Evolutionary conservation across 2,797 vertebrate species (phyloP).

Genomic region (Molossus molossus): DNA sequence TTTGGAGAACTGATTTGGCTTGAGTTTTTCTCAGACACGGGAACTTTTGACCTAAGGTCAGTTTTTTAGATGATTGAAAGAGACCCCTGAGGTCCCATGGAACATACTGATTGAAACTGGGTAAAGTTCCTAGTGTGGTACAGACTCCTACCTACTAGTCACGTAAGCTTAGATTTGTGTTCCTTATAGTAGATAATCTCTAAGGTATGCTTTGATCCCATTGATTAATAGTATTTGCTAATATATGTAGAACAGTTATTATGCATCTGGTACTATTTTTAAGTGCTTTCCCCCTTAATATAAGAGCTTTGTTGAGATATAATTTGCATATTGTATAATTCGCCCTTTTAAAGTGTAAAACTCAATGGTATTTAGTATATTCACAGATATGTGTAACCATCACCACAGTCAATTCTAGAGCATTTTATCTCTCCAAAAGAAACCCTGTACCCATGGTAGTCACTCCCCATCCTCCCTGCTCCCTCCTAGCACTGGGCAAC

Average conservation of each 20-base stretch:
- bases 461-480: background rate
- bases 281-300: background rate
- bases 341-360: background rate
- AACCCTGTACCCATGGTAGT: background rate
- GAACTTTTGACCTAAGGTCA: slow-evolving; percentile 57
- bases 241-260: background rate
- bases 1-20: slow-evolving; percentile 62
- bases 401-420: background rate
- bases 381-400: background rate
- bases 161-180: background rate
- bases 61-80: slow-evolving; percentile 32
- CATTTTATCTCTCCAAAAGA: slow-evolving; percentile 14
- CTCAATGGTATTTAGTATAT: background rate
- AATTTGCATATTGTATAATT: background rate
- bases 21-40: slow-evolving; percentile 66
- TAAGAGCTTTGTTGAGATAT: slow-evolving; percentile 11
- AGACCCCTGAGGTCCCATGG: background rate
- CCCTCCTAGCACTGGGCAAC: background rate
- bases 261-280: background rate
- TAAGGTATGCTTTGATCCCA: background rate
- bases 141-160: background rate
- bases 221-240: slow-evolving; percentile 1
- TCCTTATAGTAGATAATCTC: background rate
- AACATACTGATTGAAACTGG: background rate
- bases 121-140: background rate